phyloP scores from a whole-genome alignment of 2,113 vertebrate genomes.

The Gobius niger region DNA sequence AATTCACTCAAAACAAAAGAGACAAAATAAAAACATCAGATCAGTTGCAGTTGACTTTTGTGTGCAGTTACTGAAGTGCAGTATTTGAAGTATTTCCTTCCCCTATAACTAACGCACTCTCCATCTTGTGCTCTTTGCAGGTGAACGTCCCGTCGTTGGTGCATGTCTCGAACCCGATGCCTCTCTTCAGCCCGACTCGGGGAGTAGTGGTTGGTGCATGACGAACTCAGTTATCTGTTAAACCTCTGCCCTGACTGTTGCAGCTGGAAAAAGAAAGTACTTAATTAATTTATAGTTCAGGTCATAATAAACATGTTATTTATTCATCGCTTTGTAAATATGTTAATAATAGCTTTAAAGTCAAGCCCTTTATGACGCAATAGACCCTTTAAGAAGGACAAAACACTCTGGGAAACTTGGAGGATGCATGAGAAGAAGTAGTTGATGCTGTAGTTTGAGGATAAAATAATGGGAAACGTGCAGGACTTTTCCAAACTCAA shows the following conservation, averaged over 20 bases:
- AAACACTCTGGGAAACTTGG: not conserved
- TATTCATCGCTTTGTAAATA: not conserved
- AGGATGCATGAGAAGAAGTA: not conserved
- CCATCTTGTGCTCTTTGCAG: conserved; percentile 36
- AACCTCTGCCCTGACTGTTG: not conserved
- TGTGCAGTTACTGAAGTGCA: too few relatives aligned
- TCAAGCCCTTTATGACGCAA: conserved; percentile 1
- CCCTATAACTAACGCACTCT: too few relatives aligned
- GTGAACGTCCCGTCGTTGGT: conserved; percentile 16
- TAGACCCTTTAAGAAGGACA: not conserved
- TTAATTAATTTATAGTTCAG: not conserved
- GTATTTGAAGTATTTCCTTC: too few relatives aligned
- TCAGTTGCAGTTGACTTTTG: too few relatives aligned
- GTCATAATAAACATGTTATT: not conserved
- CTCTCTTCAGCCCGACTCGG: not conserved
- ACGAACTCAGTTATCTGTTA: not conserved
- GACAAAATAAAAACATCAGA: too few relatives aligned
- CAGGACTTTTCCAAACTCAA: too few relatives aligned
- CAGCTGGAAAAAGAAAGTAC: conserved; percentile 19
- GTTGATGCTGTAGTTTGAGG: too few relatives aligned
- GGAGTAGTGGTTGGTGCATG: conserved; percentile 33
- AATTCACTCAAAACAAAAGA: too few relatives aligned
- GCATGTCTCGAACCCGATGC: conserved; percentile 25
- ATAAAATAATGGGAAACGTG: too few relatives aligned
- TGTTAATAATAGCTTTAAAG: not conserved